Conservation (phyloP, 1,140 invertebrate genomes). For the Megalopta genalis region DNA sequence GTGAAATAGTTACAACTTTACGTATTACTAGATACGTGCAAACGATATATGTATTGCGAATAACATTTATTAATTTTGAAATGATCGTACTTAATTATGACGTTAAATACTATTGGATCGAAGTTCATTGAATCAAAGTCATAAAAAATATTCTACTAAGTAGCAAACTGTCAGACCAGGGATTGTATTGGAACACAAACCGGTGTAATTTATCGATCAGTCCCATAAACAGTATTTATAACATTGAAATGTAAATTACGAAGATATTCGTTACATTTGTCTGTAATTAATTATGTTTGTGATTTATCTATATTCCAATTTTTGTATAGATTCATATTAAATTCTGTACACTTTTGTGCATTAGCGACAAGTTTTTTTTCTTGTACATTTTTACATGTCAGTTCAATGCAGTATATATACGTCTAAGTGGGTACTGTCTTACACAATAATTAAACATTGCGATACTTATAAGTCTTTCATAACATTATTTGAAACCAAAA, state of each 20-base stretch:
- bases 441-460: constrained; percentile 1
- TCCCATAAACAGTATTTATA: not conserved
- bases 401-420: constrained; percentile 14
- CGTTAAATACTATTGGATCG: not conserved
- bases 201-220: not conserved
- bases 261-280: constrained; percentile 1
- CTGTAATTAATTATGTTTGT: not conserved
- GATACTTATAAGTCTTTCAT: constrained; percentile 23
- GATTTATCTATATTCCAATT: constrained; percentile 16
- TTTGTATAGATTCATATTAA: constrained; percentile 31
- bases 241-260: not conserved
- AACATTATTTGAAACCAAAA: constrained; percentile 27
- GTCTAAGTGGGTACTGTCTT: constrained; percentile 37
- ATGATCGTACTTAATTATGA: constrained; percentile 39
- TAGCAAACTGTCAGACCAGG: not conserved
- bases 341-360: constrained; percentile 8
- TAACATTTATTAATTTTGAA: constrained; percentile 30
- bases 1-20: constrained; percentile 32
- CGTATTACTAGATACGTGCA: not conserved
- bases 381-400: constrained; percentile 17
- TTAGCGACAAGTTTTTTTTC: not conserved
- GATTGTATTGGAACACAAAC: not conserved
- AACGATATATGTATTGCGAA: constrained; percentile 3
- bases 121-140: not conserved
- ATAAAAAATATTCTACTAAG: not conserved